phyloP scores from a whole-genome alignment of 2,888 invertebrate genomes.

The Tuberolachnus salignus region DNA sequence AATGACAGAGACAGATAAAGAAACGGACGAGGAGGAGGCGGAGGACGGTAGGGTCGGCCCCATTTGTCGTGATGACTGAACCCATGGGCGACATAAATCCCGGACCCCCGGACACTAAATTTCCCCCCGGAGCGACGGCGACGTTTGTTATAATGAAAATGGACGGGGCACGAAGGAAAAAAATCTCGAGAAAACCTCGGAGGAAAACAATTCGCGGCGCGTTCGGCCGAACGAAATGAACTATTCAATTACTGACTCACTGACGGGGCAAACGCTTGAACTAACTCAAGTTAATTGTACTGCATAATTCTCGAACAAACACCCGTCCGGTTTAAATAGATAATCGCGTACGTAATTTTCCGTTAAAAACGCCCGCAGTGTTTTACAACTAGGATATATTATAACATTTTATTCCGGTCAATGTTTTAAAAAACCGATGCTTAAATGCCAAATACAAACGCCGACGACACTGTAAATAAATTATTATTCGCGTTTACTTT shows the following conservation, averaged over 20 bases:
- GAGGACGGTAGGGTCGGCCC: not conserved
- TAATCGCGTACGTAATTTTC: too few species aligned
- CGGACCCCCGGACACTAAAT: constrained; percentile 14
- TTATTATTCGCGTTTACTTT: too few species aligned
- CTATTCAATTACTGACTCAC: too few species aligned
- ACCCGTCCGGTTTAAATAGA: too few species aligned
- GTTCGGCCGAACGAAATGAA: constrained; percentile 8
- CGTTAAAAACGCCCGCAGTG: too few species aligned
- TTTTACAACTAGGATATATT: too few species aligned
- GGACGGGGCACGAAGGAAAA: not conserved
- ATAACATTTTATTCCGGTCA: too few species aligned
- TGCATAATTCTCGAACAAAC: too few species aligned
- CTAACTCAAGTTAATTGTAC: not conserved
- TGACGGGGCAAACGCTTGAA: not conserved
- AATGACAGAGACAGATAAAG: not conserved
- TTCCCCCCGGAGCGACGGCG: not conserved
- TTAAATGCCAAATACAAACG: too few species aligned
- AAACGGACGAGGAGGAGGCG: not conserved
- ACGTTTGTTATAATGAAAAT: constrained; percentile 27
- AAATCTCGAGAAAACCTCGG: not conserved
- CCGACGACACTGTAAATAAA: too few species aligned
- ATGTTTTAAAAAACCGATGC: too few species aligned
- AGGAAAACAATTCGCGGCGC: not conserved
- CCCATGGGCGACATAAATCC: constrained; percentile 42
- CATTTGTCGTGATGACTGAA: constrained; percentile 36